Conservation (phyloP, 2,113 vertebrate species). For the Columba livia region DNA sequence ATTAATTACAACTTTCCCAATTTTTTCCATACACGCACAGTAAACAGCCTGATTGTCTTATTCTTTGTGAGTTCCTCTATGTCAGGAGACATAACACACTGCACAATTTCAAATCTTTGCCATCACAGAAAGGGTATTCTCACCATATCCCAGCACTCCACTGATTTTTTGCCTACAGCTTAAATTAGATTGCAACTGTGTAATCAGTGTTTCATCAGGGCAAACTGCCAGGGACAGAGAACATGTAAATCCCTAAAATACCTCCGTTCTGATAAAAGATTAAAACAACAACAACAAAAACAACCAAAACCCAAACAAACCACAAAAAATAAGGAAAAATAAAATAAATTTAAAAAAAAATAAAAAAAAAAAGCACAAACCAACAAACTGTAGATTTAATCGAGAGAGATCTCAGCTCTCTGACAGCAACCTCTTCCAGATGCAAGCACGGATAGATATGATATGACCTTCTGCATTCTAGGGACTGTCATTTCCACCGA, state of each 20-base stretch:
- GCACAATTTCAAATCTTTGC: not conserved
- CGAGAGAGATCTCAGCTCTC: not conserved
- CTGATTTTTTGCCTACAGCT: not conserved
- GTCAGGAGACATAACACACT: not conserved
- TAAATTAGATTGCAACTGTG: constrained; percentile 10
- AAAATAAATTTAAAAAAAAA: too few species aligned
- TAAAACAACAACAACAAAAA: not conserved
- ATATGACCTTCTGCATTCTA: not conserved
- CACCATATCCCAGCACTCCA: not conserved
- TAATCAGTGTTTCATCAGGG: constrained; percentile 35
- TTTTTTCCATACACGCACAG: not conserved
- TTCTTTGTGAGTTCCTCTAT: not conserved
- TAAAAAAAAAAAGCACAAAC: too few species aligned
- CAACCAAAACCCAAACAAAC: not conserved
- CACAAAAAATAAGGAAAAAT: too few species aligned
- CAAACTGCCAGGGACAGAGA: constrained; percentile 17
- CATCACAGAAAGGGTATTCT: not conserved
- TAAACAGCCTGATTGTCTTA: not conserved
- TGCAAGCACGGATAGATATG: not conserved
- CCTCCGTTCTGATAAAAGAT: not conserved
- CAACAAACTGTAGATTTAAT: not conserved
- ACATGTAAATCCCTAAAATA: constrained; percentile 29
- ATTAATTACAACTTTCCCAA: not conserved
- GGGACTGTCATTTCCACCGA: not conserved
- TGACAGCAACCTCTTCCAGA: not conserved